Evolutionary conservation across 2,113 vertebrate genomes (phyloP).

Genomic region (Nothobranchius kuhntae): DNA sequence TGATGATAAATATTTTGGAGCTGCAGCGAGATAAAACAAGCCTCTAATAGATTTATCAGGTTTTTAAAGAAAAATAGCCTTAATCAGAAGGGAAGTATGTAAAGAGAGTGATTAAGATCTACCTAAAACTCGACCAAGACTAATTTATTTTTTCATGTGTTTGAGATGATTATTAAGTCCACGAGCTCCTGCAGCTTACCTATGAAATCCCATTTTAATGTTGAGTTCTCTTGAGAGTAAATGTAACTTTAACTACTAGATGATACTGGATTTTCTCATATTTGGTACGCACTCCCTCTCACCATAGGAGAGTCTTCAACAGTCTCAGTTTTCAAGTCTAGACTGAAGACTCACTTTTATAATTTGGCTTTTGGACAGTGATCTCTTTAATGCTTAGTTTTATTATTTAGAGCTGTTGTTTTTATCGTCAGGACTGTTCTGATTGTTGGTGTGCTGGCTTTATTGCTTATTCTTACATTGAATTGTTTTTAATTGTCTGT

Average conservation of each 20-base stretch:
- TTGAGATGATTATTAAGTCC: neutral
- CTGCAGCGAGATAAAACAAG: neutral
- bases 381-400: too few relatives aligned
- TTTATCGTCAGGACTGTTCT: too few relatives aligned
- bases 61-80: neutral
- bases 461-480: too few relatives aligned
- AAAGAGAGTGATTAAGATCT: neutral
- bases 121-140: neutral
- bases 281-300: too few relatives aligned
- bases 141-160: neutral
- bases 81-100: neutral
- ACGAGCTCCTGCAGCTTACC: neutral
- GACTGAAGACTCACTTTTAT: too few relatives aligned
- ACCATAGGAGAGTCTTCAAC: too few relatives aligned
- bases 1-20: slow-evolving; percentile 17
- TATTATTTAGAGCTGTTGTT: too few relatives aligned
- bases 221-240: neutral
- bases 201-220: neutral
- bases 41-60: neutral
- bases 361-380: too few relatives aligned
- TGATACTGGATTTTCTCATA: too few relatives aligned
- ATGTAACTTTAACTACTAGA: neutral
- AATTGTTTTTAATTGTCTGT: too few relatives aligned
- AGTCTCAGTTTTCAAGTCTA: too few relatives aligned
- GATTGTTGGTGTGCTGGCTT: too few relatives aligned